Percentiles rank a stretch among this genome's conserved stretches.
Conservation (phyloP, 1,140 invertebrate species). For the Eulimnadia texana region DNA sequence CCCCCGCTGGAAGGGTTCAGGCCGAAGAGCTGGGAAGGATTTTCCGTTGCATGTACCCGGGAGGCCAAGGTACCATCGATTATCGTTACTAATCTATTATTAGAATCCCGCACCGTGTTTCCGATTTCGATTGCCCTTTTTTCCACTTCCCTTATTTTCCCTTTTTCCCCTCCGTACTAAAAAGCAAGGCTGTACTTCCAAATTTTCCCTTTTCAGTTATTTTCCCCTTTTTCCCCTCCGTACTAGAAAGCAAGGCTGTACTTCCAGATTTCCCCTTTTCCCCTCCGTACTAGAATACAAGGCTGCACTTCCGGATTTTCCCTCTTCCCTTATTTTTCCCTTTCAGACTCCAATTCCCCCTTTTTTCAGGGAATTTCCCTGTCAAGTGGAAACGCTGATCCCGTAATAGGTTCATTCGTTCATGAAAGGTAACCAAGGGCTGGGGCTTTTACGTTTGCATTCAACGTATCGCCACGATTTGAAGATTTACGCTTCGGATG, state of each 20-base stretch:
- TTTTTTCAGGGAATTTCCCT: too few relatives aligned
- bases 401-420: constrained; percentile 3
- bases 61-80: constrained; percentile 33
- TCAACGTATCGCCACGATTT: constrained; percentile 97
- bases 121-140: neutral
- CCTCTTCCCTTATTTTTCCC: too few relatives aligned
- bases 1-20: constrained; percentile 90
- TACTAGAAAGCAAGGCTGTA: too few relatives aligned
- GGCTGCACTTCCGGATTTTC: too few relatives aligned
- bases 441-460: constrained; percentile 83
- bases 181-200: too few relatives aligned
- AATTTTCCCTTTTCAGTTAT: too few relatives aligned
- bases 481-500: constrained; percentile 98
- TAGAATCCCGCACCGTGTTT: neutral
- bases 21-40: constrained; percentile 94
- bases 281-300: too few relatives aligned
- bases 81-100: constrained; percentile 10
- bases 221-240: too few relatives aligned
- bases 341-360: too few relatives aligned
- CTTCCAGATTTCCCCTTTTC: too few relatives aligned
- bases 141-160: too few relatives aligned
- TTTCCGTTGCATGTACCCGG: constrained; percentile 96
- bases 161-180: too few relatives aligned
- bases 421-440: constrained; percentile 63
- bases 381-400: neutral